These are phyloP conservation scores for Plumapathes pennacea DNA, from an alignment of 92 coral and sea anemone species.

Conservation along the genomic window DNA sequence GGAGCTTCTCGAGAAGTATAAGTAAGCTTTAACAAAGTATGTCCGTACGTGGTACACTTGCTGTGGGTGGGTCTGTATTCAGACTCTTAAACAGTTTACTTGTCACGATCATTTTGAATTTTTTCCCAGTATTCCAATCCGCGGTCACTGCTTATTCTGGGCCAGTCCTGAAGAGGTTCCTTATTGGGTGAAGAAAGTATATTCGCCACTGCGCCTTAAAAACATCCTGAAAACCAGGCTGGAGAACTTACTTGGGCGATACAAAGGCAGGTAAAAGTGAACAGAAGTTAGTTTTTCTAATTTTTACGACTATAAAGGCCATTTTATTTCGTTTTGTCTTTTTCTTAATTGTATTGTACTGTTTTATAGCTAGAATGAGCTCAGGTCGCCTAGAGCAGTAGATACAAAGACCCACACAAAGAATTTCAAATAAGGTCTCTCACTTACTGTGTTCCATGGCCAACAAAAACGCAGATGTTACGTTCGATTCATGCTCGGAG, in stretches of 20 bases:
- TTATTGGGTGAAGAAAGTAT: constrained; percentile 48
- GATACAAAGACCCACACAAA: too few relatives aligned
- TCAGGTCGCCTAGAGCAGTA: too few relatives aligned
- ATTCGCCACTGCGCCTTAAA: constrained; percentile 11
- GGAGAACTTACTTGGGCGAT: constrained; percentile 35
- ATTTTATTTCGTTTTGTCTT: too few relatives aligned
- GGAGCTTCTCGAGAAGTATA: constrained; percentile 47
- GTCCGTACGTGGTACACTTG: background rate
- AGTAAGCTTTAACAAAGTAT: constrained; percentile 18
- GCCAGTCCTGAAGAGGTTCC: constrained; percentile 66
- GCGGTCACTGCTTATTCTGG: constrained; percentile 91
- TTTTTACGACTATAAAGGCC: too few relatives aligned
- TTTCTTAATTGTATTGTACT: too few relatives aligned
- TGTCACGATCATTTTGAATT: background rate
- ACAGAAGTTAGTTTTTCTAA: too few relatives aligned
- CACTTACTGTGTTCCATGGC: too few relatives aligned
- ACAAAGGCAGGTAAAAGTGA: constrained; percentile 56
- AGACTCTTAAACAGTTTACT: background rate
- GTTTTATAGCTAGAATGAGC: too few relatives aligned
- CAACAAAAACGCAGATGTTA: too few relatives aligned
- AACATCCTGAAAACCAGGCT: constrained; percentile 41
- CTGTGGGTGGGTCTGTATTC: background rate
- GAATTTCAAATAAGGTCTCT: too few relatives aligned
- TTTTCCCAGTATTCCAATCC: constrained; percentile 48
- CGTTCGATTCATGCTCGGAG: too few relatives aligned